Conservation (phyloP, 1,140 invertebrate species). For the Drosophila auraria region DNA sequence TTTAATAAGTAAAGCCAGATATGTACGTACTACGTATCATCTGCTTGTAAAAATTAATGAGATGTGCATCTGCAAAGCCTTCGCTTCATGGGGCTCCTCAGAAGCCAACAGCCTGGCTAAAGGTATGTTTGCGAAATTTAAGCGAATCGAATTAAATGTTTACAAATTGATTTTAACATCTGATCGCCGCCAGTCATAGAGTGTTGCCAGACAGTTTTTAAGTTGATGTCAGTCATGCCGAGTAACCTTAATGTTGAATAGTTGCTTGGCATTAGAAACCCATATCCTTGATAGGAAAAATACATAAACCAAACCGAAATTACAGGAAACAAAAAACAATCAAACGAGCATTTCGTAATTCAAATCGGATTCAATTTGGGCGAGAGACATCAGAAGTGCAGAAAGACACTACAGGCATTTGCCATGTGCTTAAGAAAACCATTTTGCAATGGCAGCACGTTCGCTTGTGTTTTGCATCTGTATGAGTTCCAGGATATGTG, state of each 20-base stretch:
- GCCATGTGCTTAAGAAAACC: constrained; percentile 64
- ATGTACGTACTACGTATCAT: no score
- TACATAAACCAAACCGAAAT: constrained; percentile 9
- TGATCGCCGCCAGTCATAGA: no score
- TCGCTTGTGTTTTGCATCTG: constrained; percentile 68
- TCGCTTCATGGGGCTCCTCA: no score
- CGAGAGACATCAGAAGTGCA: constrained; percentile 7
- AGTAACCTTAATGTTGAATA: constrained; percentile 15
- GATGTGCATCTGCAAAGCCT: no score
- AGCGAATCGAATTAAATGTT: no score
- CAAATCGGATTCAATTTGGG: constrained; percentile 59
- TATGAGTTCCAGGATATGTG: constrained; percentile 26
- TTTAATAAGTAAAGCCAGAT: no score
- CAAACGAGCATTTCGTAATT: constrained; percentile 59
- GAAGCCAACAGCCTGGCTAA: no score
- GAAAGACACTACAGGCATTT: constrained; percentile 43
- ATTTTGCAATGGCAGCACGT: constrained; percentile 72
- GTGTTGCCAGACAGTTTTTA: no score
- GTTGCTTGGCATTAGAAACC: constrained; percentile 62
- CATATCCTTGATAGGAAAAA: constrained; percentile 38
- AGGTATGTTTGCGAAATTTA: no score
- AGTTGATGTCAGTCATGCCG: no score
- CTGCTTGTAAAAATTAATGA: no score
- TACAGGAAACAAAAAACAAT: constrained; percentile 55
- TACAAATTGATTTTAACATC: no score